Percentiles rank a stretch among this genome's conserved stretches.
phyloP scores from a whole-genome alignment of 2,797 vertebrate species.

The Galagoides demidoff region DNA sequence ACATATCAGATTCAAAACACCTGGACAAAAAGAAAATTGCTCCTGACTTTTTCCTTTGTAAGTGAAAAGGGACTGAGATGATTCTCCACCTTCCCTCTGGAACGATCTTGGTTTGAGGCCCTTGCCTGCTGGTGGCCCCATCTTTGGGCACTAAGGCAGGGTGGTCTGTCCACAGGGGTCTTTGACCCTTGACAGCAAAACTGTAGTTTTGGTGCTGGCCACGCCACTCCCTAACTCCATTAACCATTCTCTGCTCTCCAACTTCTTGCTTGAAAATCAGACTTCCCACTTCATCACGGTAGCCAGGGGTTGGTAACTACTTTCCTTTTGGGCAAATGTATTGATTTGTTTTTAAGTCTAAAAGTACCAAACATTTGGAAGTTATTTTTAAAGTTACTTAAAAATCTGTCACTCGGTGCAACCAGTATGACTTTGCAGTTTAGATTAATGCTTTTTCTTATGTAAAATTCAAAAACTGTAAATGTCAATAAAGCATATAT shows the following conservation, averaged over 20 bases:
- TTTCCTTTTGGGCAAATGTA: constrained; percentile 47
- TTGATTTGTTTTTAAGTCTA: not conserved
- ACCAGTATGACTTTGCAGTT: not conserved
- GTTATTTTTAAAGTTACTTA: not conserved
- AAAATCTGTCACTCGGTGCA: not conserved
- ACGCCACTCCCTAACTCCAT: accelerated
- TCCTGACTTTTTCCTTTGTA: not conserved
- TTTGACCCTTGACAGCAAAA: not conserved
- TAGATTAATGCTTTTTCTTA: not conserved
- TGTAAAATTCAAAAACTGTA: not conserved
- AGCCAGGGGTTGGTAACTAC: not conserved
- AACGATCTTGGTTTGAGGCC: not conserved
- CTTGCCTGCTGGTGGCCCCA: not conserved
- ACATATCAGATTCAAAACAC: not conserved
- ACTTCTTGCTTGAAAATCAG: not conserved
- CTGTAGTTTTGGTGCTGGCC: not conserved
- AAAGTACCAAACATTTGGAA: not conserved
- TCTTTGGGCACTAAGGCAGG: not conserved
- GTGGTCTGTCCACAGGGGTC: not conserved
- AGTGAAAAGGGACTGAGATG: not conserved
- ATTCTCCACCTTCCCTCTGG: not conserved
- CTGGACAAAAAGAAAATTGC: not conserved
- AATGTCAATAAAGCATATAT: not conserved
- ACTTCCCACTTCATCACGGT: not conserved
- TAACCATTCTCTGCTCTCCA: not conserved